These are phyloP conservation scores for Pempheris klunzingeri DNA, from an alignment of 2,797 vertebrate genomes.

Conservation along the genomic window DNA sequence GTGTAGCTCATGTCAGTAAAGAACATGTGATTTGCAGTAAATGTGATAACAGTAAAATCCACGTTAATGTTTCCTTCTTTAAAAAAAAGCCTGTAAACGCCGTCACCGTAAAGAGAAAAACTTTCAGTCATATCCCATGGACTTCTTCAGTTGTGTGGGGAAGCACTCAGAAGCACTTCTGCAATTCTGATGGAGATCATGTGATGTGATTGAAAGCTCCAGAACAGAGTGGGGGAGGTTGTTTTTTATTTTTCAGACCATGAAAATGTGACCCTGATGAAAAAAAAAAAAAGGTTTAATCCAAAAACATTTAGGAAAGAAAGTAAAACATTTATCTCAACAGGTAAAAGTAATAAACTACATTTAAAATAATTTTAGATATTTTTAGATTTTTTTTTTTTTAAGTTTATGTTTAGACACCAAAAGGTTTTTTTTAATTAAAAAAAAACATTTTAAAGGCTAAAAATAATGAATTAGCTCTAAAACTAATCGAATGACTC, in stretches of 20 bases:
- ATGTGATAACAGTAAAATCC: background rate
- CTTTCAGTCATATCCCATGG: background rate
- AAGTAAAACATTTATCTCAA: too few relatives aligned
- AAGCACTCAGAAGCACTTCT: background rate
- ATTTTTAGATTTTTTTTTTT: background rate
- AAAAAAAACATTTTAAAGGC: background rate
- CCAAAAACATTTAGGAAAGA: background rate
- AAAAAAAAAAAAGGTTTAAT: background rate
- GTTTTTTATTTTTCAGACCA: too few relatives aligned
- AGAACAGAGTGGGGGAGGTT: too few relatives aligned
- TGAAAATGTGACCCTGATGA: background rate
- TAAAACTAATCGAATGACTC: background rate
- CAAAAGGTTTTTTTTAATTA: too few relatives aligned
- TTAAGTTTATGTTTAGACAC: too few relatives aligned
- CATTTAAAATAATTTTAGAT: background rate
- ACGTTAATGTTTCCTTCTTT: background rate
- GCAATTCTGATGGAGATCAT: background rate
- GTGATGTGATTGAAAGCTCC: background rate
- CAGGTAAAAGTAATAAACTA: background rate
- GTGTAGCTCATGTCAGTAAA: too few relatives aligned
- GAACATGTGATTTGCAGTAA: background rate
- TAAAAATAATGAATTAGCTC: background rate
- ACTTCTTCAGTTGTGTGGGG: too few relatives aligned
- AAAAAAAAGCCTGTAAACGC: background rate
- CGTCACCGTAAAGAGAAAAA: background rate